phyloP scores from a whole-genome alignment of 2,888 invertebrate species.

The Harpalus rubripes region DNA sequence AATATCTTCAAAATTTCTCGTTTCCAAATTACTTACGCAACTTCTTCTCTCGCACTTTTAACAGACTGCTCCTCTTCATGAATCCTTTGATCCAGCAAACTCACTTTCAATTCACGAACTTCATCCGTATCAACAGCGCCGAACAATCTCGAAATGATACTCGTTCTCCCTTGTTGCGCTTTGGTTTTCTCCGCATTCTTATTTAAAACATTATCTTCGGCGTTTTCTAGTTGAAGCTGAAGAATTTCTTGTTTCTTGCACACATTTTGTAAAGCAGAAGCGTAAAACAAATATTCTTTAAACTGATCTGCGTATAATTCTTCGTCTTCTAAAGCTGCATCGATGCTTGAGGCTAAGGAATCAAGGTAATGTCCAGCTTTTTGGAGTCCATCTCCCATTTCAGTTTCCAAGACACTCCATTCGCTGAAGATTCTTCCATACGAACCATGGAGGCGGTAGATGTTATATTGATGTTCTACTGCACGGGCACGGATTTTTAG shows the following conservation, averaged over 20 bases:
- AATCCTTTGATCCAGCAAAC: conserved; percentile 84
- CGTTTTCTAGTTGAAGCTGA: conserved; percentile 86
- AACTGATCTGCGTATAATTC: conserved; percentile 90
- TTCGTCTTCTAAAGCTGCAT: conserved; percentile 88
- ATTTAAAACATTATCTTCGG: conserved; percentile 80
- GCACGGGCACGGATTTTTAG: conserved; percentile 83
- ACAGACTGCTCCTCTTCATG: conserved; percentile 81
- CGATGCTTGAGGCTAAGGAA: conserved; percentile 80
- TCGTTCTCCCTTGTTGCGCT: conserved; percentile 84
- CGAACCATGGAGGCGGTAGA: conserved; percentile 89
- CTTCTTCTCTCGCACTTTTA: conserved; percentile 80
- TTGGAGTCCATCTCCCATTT: conserved; percentile 89
- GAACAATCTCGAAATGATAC: conserved; percentile 86
- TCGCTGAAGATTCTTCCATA: conserved; percentile 91
- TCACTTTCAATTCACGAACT: conserved; percentile 85
- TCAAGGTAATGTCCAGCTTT: conserved; percentile 83
- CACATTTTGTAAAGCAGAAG: conserved; percentile 86
- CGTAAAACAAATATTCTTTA: conserved; percentile 90
- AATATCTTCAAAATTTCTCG: conserved; percentile 3
- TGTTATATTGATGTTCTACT: conserved; percentile 87
- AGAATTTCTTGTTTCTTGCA: conserved; percentile 87
- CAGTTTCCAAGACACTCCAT: conserved; percentile 91
- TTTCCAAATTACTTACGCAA: conserved; percentile 79
- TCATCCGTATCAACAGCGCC: conserved; percentile 88
- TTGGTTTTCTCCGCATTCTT: conserved; percentile 80